Conservation (phyloP, 2,888 invertebrate species). For the Hermodice carunculata region DNA sequence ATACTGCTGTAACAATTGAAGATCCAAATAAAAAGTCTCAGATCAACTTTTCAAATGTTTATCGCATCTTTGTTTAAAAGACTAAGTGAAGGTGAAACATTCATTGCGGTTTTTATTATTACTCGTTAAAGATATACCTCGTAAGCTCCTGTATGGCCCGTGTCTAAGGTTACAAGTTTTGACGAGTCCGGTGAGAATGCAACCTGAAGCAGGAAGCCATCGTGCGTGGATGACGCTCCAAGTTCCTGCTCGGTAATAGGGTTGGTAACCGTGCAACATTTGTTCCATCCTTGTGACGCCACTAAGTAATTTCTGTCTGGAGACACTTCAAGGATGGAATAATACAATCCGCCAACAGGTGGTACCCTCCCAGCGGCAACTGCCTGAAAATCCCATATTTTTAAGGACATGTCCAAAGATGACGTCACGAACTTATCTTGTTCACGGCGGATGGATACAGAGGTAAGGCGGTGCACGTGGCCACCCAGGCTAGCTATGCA, state of each 20-base stretch:
- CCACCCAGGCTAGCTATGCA: slow-evolving; percentile 25
- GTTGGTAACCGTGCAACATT: background rate
- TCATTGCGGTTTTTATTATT: too few species aligned
- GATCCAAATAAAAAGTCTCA: too few species aligned
- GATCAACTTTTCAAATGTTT: too few species aligned
- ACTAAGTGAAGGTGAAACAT: too few species aligned
- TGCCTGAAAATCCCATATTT: slow-evolving; percentile 26
- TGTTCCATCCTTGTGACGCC: slow-evolving; percentile 26
- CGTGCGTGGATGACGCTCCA: slow-evolving; percentile 1
- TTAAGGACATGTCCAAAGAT: slow-evolving; percentile 25
- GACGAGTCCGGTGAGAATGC: slow-evolving; percentile 14
- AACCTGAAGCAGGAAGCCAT: slow-evolving; percentile 9
- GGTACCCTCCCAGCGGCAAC: slow-evolving; percentile 23
- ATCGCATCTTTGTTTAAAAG: too few species aligned
- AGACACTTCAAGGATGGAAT: slow-evolving; percentile 7
- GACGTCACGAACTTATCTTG: slow-evolving; percentile 24
- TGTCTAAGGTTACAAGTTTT: slow-evolving; percentile 16
- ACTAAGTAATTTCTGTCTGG: slow-evolving; percentile 13
- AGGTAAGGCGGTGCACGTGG: slow-evolving; percentile 25
- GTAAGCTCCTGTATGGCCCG: slow-evolving; percentile 21
- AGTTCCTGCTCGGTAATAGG: background rate
- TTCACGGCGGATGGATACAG: slow-evolving; percentile 15
- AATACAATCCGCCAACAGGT: slow-evolving; percentile 24
- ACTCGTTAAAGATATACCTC: too few species aligned
- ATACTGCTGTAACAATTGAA: too few species aligned